A percentile compares a stretch with the other conserved stretches of the same genome.
Evolutionary conservation across 2,797 vertebrate species (phyloP).

Genomic region (Yasuhikotakia modesta): DNA sequence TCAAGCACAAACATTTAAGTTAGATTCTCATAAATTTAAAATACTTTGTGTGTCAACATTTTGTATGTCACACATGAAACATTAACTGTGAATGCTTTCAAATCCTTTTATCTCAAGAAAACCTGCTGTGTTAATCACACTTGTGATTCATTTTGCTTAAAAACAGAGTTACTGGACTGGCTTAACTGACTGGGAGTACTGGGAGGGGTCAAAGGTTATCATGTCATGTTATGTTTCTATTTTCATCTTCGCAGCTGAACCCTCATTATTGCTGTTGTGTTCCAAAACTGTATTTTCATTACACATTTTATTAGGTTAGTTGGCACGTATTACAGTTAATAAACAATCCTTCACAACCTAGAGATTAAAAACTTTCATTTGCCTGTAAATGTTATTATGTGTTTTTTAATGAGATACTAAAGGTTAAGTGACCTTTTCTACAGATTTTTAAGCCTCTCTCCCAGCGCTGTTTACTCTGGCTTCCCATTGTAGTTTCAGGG

Average conservation of each 20-base stretch:
- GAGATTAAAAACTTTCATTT: not conserved
- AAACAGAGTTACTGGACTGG: not conserved
- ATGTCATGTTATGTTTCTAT: not conserved
- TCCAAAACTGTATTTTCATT: no score
- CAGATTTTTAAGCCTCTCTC: slow-evolving; percentile 6
- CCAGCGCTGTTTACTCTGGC: slow-evolving; percentile 16
- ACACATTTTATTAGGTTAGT: not conserved
- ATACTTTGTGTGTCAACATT: not conserved
- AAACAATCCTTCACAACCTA: not conserved
- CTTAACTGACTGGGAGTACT: slow-evolving; percentile 6
- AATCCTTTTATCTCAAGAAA: not conserved
- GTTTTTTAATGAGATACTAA: slow-evolving; percentile 15
- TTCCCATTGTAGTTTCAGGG: slow-evolving; percentile 30
- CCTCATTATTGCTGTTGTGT: not conserved
- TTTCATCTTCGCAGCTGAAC: not conserved
- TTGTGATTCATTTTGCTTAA: not conserved
- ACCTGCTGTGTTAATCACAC: no score
- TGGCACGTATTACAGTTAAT: not conserved
- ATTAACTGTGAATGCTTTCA: not conserved
- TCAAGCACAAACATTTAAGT: not conserved
- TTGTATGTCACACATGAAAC: not conserved
- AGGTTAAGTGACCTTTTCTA: slow-evolving; percentile 23
- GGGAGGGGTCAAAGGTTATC: not conserved
- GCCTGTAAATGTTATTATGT: not conserved
- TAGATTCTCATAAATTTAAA: no score